Evolutionary conservation across 2,888 invertebrate genomes (phyloP).

Genomic region (Macrophya annulata): DNA sequence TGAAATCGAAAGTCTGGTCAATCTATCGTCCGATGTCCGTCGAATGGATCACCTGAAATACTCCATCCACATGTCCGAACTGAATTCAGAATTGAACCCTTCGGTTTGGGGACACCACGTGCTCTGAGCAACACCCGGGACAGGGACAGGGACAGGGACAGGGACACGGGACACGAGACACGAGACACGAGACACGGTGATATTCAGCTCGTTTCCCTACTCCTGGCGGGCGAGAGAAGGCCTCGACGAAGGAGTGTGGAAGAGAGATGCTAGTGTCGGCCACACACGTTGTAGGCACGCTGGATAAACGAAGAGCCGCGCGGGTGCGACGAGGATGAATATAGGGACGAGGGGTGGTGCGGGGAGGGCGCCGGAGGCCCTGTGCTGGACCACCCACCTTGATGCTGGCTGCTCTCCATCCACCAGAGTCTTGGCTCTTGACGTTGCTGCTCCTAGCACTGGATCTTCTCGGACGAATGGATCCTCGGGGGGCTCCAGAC

Average conservation of each 20-base stretch:
- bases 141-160: slow-evolving; percentile 22
- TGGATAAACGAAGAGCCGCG: slow-evolving; percentile 50
- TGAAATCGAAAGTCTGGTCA: background rate
- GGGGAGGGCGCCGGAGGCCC: slow-evolving; percentile 66
- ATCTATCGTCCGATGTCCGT: background rate
- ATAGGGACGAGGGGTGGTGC: slow-evolving; percentile 52
- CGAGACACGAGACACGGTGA: slow-evolving; percentile 50
- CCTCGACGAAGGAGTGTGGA: slow-evolving; percentile 49
- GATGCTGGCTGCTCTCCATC: slow-evolving; percentile 59
- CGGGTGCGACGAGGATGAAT: slow-evolving; percentile 46
- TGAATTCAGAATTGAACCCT: slow-evolving; percentile 6
- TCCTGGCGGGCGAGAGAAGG: slow-evolving; percentile 54
- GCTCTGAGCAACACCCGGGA: slow-evolving; percentile 9
- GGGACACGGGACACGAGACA: slow-evolving; percentile 39
- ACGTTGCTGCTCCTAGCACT: slow-evolving; percentile 51
- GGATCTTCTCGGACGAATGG: slow-evolving; percentile 55
- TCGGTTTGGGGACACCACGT: slow-evolving; percentile 35
- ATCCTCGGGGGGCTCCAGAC: slow-evolving; percentile 28
- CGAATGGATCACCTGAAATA: background rate
- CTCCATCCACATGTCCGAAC: background rate
- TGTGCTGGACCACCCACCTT: slow-evolving; percentile 67
- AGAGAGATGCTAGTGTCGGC: slow-evolving; percentile 56
- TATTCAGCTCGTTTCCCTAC: slow-evolving; percentile 53
- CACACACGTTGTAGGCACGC: slow-evolving; percentile 56
- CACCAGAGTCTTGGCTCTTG: slow-evolving; percentile 53